Evolutionary conservation across 2,888 invertebrate species (phyloP).

Genomic region (Boloria selene): DNA sequence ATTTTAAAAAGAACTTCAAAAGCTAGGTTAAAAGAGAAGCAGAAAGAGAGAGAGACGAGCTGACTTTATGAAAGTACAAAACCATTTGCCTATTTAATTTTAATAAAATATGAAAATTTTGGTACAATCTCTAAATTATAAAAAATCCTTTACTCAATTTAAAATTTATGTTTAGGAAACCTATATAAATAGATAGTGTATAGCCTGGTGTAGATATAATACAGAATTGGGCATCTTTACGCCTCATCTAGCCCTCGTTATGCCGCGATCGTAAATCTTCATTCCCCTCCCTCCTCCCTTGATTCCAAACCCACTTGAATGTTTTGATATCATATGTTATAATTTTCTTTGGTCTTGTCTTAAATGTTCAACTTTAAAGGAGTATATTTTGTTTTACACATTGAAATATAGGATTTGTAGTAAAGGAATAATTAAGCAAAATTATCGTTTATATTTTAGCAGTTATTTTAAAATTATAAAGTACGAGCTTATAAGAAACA

Average conservation of each 20-base stretch:
- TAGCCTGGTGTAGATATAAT: constrained; percentile 66
- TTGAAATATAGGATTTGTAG: no score
- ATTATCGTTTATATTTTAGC: no score
- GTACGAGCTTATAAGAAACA: no score
- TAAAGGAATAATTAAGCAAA: no score
- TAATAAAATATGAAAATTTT: no score
- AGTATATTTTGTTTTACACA: constrained; percentile 17
- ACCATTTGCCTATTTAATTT: no score
- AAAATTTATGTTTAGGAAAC: background rate
- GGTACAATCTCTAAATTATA: no score
- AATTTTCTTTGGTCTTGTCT: constrained; percentile 34
- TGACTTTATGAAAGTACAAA: no score
- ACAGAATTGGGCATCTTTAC: constrained; percentile 80
- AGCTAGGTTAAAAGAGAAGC: no score
- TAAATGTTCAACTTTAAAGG: constrained; percentile 18
- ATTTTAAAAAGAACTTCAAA: no score
- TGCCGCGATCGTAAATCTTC: constrained; percentile 80
- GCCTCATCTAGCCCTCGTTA: constrained; percentile 82
- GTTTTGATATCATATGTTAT: constrained; percentile 51
- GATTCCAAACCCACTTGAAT: constrained; percentile 65
- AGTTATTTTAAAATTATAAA: no score
- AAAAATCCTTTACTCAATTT: background rate
- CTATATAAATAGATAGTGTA: constrained; percentile 21
- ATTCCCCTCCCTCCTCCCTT: constrained; percentile 58
- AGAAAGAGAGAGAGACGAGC: no score